These are phyloP conservation scores for Apoda limacodes DNA, from an alignment of 2,888 invertebrate genomes.

Conservation along the genomic window DNA sequence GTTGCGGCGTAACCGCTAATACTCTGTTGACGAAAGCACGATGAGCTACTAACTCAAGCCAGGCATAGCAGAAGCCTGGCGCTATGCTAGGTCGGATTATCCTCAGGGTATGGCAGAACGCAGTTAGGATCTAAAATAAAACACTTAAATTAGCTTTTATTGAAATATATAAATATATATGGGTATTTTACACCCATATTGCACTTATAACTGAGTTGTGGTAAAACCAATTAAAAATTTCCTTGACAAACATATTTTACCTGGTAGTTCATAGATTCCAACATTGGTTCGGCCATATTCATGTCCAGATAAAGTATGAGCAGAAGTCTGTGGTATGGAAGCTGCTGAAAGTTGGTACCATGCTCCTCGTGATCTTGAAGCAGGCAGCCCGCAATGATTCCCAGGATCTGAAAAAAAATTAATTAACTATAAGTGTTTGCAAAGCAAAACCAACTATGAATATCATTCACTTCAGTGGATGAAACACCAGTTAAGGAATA, in stretches of 20 bases:
- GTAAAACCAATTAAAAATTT: background rate
- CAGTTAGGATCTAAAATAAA: slow-evolving; percentile 79
- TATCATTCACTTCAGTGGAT: background rate
- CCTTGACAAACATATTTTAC: no score
- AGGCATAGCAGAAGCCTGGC: slow-evolving; percentile 97
- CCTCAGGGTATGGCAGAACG: slow-evolving; percentile 96
- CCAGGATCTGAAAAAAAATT: slow-evolving; percentile 72
- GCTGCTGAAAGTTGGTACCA: slow-evolving; percentile 91
- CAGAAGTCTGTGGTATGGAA: slow-evolving; percentile 97
- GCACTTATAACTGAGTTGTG: no score
- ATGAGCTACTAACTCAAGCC: slow-evolving; percentile 98
- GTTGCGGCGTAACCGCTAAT: slow-evolving; percentile 89
- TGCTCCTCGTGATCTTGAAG: slow-evolving; percentile 96
- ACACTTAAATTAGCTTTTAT: background rate
- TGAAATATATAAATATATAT: no score
- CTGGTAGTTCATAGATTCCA: slow-evolving; percentile 95
- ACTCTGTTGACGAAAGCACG: slow-evolving; percentile 95
- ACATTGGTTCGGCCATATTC: slow-evolving; percentile 91
- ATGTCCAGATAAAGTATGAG: slow-evolving; percentile 97
- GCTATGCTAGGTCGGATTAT: slow-evolving; percentile 92
- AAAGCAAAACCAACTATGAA: background rate
- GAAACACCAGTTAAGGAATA: slow-evolving; percentile 1
- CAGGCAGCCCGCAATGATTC: slow-evolving; percentile 95
- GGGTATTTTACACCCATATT: no score
- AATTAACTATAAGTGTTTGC: no score